A percentile compares a stretch with the other conserved stretches of the same genome.
phyloP scores from a whole-genome alignment of 2,797 vertebrate genomes.

The Phoxinus dragarum region DNA sequence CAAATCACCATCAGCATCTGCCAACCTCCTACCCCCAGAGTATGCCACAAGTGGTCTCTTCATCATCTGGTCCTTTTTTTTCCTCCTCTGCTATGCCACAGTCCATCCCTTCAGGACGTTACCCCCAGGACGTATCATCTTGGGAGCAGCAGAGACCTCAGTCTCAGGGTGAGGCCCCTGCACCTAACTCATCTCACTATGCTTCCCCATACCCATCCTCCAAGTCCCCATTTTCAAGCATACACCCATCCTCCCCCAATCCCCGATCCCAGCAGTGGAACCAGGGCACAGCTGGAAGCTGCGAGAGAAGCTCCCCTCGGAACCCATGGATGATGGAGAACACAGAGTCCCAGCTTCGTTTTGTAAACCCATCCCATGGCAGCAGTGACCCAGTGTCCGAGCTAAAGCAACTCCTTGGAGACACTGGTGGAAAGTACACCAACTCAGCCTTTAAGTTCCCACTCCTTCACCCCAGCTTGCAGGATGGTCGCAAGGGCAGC shows the following conservation, averaged over 20 bases:
- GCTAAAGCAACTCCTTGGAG: conserved; percentile 92
- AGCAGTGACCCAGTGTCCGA: conserved; percentile 91
- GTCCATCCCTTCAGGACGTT: conserved; percentile 77
- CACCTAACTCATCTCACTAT: conserved; percentile 59
- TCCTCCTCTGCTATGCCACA: conserved; percentile 67
- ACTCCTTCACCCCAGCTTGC: conserved; percentile 70
- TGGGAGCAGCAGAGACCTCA: conserved; percentile 80
- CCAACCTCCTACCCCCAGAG: conserved; percentile 66
- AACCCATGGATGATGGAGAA: conserved; percentile 77
- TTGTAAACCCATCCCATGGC: conserved; percentile 67
- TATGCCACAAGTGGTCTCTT: conserved; percentile 64
- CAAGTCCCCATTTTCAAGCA: conserved; percentile 77
- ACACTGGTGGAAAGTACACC: conserved; percentile 83
- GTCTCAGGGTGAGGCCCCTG: conserved; percentile 74
- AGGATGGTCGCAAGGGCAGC: conserved; percentile 69
- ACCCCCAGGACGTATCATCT: conserved; percentile 69
- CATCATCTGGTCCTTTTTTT: conserved; percentile 65
- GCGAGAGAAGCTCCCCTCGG: conserved; percentile 69
- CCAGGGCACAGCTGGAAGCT: conserved; percentile 61
- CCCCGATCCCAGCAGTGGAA: conserved; percentile 73
- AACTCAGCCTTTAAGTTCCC: conserved; percentile 86
- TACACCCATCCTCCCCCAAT: conserved; percentile 70
- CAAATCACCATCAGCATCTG: conserved; percentile 73
- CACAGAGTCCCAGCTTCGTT: conserved; percentile 71
- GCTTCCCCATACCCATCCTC: conserved; percentile 76